Conservation (phyloP, 2,113 vertebrate genomes). For the Epinephelus fuscoguttatus region DNA sequence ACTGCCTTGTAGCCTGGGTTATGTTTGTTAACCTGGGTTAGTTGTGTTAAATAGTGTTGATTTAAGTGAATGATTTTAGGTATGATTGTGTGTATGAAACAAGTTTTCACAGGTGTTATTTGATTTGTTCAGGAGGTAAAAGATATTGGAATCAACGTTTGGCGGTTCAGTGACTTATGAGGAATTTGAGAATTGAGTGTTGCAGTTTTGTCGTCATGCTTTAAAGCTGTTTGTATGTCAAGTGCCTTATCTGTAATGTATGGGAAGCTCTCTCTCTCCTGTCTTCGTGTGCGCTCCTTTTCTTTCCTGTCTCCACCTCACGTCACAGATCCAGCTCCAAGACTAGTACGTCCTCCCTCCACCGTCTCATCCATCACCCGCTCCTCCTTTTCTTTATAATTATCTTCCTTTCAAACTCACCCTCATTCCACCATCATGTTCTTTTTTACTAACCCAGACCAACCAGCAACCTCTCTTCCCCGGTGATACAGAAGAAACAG, state of each 20-base stretch:
- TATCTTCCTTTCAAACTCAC: slow-evolving; percentile 33
- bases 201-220: slow-evolving; percentile 60
- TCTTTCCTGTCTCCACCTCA: slow-evolving; percentile 53
- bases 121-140: slow-evolving; percentile 14
- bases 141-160: neutral
- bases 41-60: slow-evolving; percentile 50
- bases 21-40: slow-evolving; percentile 41
- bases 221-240: slow-evolving; percentile 66
- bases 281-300: slow-evolving; percentile 53
- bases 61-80: slow-evolving; percentile 54
- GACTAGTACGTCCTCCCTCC: slow-evolving; percentile 8
- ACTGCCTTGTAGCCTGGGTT: slow-evolving; percentile 58
- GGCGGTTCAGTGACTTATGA: slow-evolving; percentile 9
- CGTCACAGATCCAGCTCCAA: slow-evolving; percentile 5
- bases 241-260: slow-evolving; percentile 80
- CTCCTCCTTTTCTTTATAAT: slow-evolving; percentile 21
- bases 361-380: slow-evolving; percentile 15
- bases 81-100: slow-evolving; percentile 72
- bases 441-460: slow-evolving; percentile 68
- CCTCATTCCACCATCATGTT: slow-evolving; percentile 60
- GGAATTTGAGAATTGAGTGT: slow-evolving; percentile 38
- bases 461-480: slow-evolving; percentile 64
- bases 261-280: slow-evolving; percentile 57
- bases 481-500: slow-evolving; percentile 57
- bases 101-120: slow-evolving; percentile 59